phyloP scores from a whole-genome alignment of 2,797 vertebrate genomes.

The Margarornis squamiger region DNA sequence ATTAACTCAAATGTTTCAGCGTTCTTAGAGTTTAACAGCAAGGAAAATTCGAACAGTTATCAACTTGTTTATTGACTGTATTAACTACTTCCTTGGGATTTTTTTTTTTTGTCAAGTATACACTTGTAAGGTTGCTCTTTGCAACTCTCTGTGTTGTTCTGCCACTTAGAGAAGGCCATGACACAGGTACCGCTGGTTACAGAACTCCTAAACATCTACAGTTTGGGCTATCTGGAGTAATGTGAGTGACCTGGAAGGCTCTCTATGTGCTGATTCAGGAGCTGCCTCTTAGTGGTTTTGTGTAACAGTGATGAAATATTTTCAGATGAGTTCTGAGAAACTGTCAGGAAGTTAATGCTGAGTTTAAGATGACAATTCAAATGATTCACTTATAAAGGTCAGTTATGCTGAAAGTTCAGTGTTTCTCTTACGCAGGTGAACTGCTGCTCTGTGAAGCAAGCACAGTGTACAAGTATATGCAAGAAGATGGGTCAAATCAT shows the following conservation, averaged over 20 bases:
- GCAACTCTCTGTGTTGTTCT: background rate
- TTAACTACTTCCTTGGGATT: background rate
- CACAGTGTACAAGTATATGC: conserved; percentile 81
- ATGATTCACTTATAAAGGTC: background rate
- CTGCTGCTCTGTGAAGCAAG: conserved; percentile 85
- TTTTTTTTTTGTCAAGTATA: fast-evolving
- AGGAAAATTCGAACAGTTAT: background rate
- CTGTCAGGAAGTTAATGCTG: background rate
- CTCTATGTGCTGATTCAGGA: background rate
- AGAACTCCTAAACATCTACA: background rate
- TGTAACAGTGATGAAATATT: background rate
- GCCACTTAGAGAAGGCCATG: background rate
- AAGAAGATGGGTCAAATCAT: conserved; percentile 83
- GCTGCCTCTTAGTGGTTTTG: background rate
- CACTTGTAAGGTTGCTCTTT: fast-evolving
- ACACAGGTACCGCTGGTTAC: background rate
- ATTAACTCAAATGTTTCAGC: background rate
- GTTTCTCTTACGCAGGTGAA: conserved; percentile 77
- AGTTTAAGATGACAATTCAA: background rate
- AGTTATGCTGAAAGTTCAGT: background rate
- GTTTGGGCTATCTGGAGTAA: background rate
- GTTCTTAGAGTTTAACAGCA: background rate
- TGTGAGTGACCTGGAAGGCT: background rate
- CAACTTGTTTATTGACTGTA: background rate
- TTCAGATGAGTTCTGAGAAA: background rate